Base-by-base conservation (phyloP, 2,113 vertebrate genomes). In the Tylochromis polylepis region DNA sequence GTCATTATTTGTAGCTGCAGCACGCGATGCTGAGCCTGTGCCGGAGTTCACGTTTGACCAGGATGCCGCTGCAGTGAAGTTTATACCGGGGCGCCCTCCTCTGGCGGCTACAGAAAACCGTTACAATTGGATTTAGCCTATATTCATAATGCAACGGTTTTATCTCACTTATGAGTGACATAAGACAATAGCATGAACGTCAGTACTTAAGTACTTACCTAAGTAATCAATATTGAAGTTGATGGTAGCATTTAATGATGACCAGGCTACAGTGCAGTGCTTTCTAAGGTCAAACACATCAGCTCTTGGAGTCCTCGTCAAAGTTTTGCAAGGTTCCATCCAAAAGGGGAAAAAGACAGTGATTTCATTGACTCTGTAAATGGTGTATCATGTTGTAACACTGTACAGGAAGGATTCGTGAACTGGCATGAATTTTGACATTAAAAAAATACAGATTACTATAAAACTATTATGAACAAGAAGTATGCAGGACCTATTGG, bases 11-110 rank as follows among this genome's bases (percentile, higher is more conserved):
- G 16, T 11, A 49, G 49, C 70, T 46, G 87, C 83, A 79, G 88
- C 84, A 92, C 86, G 77, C 85, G 18, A 88, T 9, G 86, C n/a
- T 57, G 87, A 24, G 18, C 60, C 77, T 27, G 77, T n/a, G 85
- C 12, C 67, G 24, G 81, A 36, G 2, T 46, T 72, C 82, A 16
- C 10, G 85, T 67, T 27, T 46, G 80, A 29, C 55, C 5, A 79
- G 27, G 78, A 58, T 4, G 85, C 85, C 18, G 59, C 20, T 5
- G 83, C 34, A 2, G 38, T 53, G 0, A 9, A 27, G 3, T 5
- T 41, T 41, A 53, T 49, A 15, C 84, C 4, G 18, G 87, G 49
- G 90, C 91, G 82, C 92, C 91, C 56, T 14, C 88, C 6, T 46
- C n/a, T 89, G 92, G 92, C 24, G 7, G n/a, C 49, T 82, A 3